Base-by-base conservation (phyloP, 2,797 vertebrate genomes). In the Gobio occitaniae region DNA sequence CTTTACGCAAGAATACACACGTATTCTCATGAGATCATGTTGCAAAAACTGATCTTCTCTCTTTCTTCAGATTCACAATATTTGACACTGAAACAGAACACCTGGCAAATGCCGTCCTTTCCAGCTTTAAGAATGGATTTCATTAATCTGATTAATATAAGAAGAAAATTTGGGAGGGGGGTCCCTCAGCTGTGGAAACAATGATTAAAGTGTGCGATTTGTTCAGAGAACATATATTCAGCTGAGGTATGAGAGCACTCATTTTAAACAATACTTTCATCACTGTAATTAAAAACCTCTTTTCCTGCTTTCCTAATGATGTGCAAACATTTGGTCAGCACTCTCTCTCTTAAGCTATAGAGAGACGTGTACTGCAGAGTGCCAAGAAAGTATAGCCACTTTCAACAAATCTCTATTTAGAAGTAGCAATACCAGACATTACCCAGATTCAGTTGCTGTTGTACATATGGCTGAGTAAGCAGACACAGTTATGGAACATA, bases 161-260 rank as follows among this genome's bases (percentile, higher is more conserved):
- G 16, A 41, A 77, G 52, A 16, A 56, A 47, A 41, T 69, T 44
- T 2, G 48, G 47, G n/a, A 1, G 11, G 47, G 44, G n/a, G 48
- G 70, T 82, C n/a, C 50, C 63, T 84, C 86, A 84, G 82, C 82
- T 87, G 63, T 84, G 71, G 68, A 87, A 84, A 76, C 71, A 87
- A 41, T 86, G 65, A 70, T 81, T 68, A 68, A 74, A 65, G 59
- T 52, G 41, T 84, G 76, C 6, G 59, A 75, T 29, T 77, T 66
- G 56, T 65, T 78, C 66, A 32, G 25, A 84, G 32, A 75, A 52
- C 6, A 38, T 70, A 59, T 54, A 59, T 54, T 72, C 21, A 82
- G 72, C 47, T 41, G n/a, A n/a, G 15, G 54, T 54, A 36, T 32
- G 47, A 76, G 52, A 70, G 72, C 17, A 63, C 36, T 82, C 38